Evolutionary conservation across 2,888 invertebrate species (phyloP).

Genomic region (Lycophotia porphyrea): DNA sequence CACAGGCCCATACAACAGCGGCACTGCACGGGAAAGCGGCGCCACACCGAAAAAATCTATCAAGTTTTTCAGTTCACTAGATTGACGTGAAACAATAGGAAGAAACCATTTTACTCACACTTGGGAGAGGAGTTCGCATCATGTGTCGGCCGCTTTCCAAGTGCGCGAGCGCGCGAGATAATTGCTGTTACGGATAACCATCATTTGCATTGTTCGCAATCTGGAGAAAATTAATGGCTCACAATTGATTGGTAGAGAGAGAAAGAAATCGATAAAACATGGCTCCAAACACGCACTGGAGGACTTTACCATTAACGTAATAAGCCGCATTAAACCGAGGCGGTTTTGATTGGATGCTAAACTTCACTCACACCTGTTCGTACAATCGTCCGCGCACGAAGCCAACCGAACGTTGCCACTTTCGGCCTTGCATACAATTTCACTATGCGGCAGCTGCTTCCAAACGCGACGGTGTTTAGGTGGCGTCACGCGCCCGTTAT

Average conservation of each 20-base stretch:
- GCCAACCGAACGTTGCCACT: constrained; percentile 64
- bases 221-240: constrained; percentile 87
- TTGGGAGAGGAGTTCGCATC: constrained; percentile 78
- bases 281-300: constrained; percentile 62
- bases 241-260: constrained; percentile 78
- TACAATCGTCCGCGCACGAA: constrained; percentile 47
- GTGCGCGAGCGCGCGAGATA: constrained; percentile 77
- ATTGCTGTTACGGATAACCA: constrained; percentile 85
- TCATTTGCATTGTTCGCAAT: constrained; percentile 87
- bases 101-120: constrained; percentile 86
- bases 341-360: constrained; percentile 60
- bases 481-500: constrained; percentile 70
- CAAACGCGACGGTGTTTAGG: constrained; percentile 61
- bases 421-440: constrained; percentile 62
- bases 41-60: constrained; percentile 71
- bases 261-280: constrained; percentile 78
- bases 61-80: constrained; percentile 77
- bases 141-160: constrained; percentile 85
- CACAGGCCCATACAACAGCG: constrained; percentile 53
- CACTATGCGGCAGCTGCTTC: constrained; percentile 64
- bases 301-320: constrained; percentile 51
- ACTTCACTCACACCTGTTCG: constrained; percentile 62
- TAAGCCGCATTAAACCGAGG: constrained; percentile 33
- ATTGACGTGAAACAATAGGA: constrained; percentile 84
- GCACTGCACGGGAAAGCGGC: constrained; percentile 81